Percentiles rank a stretch among this genome's conserved stretches.
These are phyloP conservation scores for Coptodon bakossiorum DNA, from an alignment of 2,113 vertebrate genomes.

Conservation along the genomic window DNA sequence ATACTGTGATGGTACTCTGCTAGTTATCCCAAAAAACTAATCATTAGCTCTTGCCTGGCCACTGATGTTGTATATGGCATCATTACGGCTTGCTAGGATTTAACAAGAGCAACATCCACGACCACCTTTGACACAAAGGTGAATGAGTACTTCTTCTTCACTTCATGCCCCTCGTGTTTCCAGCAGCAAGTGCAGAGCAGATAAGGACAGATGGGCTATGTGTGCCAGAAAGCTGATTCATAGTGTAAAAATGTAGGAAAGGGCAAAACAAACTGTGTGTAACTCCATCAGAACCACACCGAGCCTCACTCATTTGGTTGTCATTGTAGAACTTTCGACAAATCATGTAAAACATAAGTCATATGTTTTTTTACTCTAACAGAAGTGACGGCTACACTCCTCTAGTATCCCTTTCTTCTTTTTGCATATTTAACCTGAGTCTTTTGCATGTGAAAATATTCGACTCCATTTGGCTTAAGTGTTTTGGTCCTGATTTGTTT, in stretches of 20 bases:
- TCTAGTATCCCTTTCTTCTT: background rate
- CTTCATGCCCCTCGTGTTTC: background rate
- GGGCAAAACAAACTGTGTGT: background rate
- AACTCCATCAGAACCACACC: background rate
- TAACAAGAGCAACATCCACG: background rate
- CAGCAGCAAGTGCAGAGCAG: background rate
- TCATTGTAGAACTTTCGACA: background rate
- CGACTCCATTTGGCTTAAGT: background rate
- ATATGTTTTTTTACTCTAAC: background rate
- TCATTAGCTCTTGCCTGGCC: background rate
- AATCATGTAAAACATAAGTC: background rate
- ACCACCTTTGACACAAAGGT: background rate
- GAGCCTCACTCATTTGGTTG: background rate
- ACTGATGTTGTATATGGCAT: background rate
- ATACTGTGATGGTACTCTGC: background rate
- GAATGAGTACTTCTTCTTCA: background rate
- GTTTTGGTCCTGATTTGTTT: background rate
- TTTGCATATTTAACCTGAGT: background rate
- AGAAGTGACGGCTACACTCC: background rate
- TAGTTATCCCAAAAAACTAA: background rate
- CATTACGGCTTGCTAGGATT: background rate
- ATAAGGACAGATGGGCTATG: background rate
- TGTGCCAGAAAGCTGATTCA: conserved; percentile 27
- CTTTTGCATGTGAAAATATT: background rate
- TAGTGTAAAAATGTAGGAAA: conserved; percentile 19